Evolutionary conservation across 2,113 vertebrate species (phyloP), one percentile per base, ranked within the genome.

Genomic region (Sinocyclocheilus anshuiensis): DNA sequence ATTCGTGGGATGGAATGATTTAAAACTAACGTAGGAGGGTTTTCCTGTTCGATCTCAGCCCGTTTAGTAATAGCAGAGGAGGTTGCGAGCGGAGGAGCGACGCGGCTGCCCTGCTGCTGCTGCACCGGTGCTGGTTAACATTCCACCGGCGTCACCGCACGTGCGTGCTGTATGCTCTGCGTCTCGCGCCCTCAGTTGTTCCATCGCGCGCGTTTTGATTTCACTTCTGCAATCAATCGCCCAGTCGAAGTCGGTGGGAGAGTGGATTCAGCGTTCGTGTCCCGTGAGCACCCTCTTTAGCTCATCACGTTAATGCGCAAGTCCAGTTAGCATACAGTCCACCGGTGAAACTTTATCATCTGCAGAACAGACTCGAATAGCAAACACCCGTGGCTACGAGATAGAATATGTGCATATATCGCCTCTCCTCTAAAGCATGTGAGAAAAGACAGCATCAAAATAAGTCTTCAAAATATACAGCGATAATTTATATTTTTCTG

Each of bases 171-270:
- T 78, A 91, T 83, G 82, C 90, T 86, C 89, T 76, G 85, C 33
- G 55, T 59, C 55, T 84, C 89, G 87, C 93, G 89, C 93, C 90
- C 91, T 91, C 91, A 92, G 91, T 92, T 86, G 92, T 89, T 87
- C 77, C 87, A 89, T 81, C 59, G 77, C 50, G 63, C 77, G 84
- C 20, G 86, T 81, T 80, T 91, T 90, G 81, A 78, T 89, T 90
- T 87, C 65, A 22, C 69, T 59, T 57, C 33, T 76, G 55, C 87
- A 90, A 91, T 89, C 87, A 88, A 86, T 89, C 57, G 42, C 24
- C 36, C 53, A 71, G 45, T 81, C 45, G 45, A 77, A 77, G 71
- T 77, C 55, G 6, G 85, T 57, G 86, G 50, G 59, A 67, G 59
- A 29, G 59, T 83, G 80, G 80, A 77, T 87, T 67, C 63, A n/a